A percentile compares a stretch with the other conserved stretches of the same genome.
Conservation (phyloP, 1,140 invertebrate species). For the Drosophila sulfurigaster region DNA sequence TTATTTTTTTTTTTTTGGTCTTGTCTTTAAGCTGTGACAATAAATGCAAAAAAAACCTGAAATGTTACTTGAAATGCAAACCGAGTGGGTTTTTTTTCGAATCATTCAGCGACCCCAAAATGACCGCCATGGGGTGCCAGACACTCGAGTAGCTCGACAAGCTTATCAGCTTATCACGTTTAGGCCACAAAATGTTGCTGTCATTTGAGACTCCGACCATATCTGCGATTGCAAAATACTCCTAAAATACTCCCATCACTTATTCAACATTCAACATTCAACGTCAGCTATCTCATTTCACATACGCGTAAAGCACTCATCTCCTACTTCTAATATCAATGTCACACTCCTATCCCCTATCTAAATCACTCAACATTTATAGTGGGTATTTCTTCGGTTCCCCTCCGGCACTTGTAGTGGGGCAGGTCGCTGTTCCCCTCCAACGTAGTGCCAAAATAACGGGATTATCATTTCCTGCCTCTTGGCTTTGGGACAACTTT, state of each 20-base stretch:
- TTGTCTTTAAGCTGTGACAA: slow-evolving; percentile 5
- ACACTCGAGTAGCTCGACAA: slow-evolving; percentile 54
- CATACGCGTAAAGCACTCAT: not conserved
- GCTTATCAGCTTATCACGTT: slow-evolving; percentile 59
- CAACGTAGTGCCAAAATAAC: not conserved
- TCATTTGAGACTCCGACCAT: not conserved
- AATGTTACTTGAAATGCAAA: slow-evolving; percentile 11
- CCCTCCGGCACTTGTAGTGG: slow-evolving; percentile 5
- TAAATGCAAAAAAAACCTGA: not conserved
- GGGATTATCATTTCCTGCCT: not conserved
- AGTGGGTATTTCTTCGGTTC: not conserved
- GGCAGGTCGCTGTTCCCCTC: slow-evolving; percentile 46
- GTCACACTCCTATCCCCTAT: not conserved
- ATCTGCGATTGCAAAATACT: not conserved
- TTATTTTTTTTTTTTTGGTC: not conserved
- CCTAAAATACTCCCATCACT: too few species aligned
- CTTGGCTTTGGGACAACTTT: slow-evolving; percentile 54
- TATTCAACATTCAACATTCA: not conserved
- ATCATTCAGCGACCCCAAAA: slow-evolving; percentile 62
- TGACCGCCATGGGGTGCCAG: slow-evolving; percentile 63
- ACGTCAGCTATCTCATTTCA: not conserved
- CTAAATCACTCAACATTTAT: slow-evolving; percentile 14
- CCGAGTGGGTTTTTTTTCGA: slow-evolving; percentile 1
- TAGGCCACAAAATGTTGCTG: slow-evolving; percentile 14
- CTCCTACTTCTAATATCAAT: slow-evolving; percentile 1